Evolutionary conservation across 2,888 invertebrate species (phyloP), one percentile per base, ranked within the genome.

Genomic region (Onchidella celtica): DNA sequence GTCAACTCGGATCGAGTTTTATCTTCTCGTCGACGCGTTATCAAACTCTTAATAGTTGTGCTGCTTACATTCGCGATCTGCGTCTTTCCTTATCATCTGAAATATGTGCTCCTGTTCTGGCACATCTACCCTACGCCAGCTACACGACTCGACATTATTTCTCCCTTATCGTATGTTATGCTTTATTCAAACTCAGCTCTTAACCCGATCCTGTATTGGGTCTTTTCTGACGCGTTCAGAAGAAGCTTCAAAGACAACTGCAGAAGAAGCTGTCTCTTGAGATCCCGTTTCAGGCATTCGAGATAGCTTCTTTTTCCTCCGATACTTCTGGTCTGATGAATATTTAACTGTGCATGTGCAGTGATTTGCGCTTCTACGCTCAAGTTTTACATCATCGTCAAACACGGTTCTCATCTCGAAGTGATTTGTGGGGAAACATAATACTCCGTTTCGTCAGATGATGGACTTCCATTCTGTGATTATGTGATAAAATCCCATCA

Each of bases 101-200:
- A 89, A n/a, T 83, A 89, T 14, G 95, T 97, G 95, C 97, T 97
- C 96, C 96, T 96, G 91, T 96, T 96, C 93, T 97, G 96, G 96
- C 72, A 86, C 92, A 96, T 96, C 90, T 77, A 84, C 57, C 65
- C 75, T 6, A 55, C 83, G 11, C 81, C 86, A 4, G 83, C 83
- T 24, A 68, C 95, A 96, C 76, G 84, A 27, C 80, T 85, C 4
- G 84, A 87, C 34, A 65, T 89, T 27, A 94, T 97, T 84, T 97
- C 97, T 14, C 97, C 97, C 0, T 95, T 97, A 83, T 97, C 97
- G 34, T 97, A 97, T 93, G 95, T 98, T 84, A 95, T 97, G 87
- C 95, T 97, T 65, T 98, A 97, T 93, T 95, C 97, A 93, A 97
- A 98, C 94, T 97, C 97, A 27, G 97, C 96, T 70, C 95, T 98